phyloP scores from a whole-genome alignment of 2,888 invertebrate species.

The Gastracanthus pulcherrimus region DNA sequence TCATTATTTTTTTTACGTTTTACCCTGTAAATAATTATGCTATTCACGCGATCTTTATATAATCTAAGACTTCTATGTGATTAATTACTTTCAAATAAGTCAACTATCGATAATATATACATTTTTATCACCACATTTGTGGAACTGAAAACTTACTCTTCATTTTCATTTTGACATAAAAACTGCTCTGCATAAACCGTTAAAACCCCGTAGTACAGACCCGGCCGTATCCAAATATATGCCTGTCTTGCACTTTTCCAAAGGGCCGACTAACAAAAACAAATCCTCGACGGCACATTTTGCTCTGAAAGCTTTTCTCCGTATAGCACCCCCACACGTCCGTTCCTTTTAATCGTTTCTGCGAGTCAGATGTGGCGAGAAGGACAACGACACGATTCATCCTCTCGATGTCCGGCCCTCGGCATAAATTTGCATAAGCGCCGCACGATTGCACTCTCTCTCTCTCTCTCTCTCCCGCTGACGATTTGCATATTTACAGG shows the following conservation, averaged over 20 bases:
- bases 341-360: slow-evolving; percentile 43
- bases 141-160: background rate
- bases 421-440: slow-evolving; percentile 69
- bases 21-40: slow-evolving; percentile 24
- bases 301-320: slow-evolving; percentile 26
- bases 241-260: slow-evolving; percentile 22
- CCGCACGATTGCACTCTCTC: slow-evolving; percentile 55
- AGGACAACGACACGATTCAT: slow-evolving; percentile 56
- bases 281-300: background rate
- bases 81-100: slow-evolving; percentile 22
- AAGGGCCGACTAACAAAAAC: background rate
- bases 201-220: background rate
- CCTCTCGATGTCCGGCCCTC: slow-evolving; percentile 63
- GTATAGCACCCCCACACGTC: background rate
- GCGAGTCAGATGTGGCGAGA: slow-evolving; percentile 58
- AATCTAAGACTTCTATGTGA: slow-evolving; percentile 40
- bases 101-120: slow-evolving; percentile 26
- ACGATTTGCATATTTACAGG: slow-evolving; percentile 61
- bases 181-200: background rate
- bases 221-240: background rate
- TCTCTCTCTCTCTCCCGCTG: slow-evolving; percentile 4
- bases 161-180: background rate
- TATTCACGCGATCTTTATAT: slow-evolving; percentile 6
- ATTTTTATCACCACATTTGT: slow-evolving; percentile 13
- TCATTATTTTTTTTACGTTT: background rate